Conservation (phyloP, 2,888 invertebrate species). For the Lagria hirta region DNA sequence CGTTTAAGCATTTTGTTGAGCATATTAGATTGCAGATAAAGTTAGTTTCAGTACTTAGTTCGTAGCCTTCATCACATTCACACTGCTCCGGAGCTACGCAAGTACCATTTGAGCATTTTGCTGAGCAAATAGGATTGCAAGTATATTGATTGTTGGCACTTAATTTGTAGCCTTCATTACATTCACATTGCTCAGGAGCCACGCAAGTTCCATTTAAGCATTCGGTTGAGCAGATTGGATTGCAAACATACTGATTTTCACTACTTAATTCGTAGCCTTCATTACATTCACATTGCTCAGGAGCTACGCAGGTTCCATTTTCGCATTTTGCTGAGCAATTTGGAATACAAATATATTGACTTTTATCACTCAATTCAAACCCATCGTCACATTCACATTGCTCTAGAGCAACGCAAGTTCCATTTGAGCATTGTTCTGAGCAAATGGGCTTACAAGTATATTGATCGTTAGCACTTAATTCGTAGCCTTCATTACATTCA, state of each 20-base stretch:
- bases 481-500: conserved; percentile 6
- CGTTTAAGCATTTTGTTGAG: neutral
- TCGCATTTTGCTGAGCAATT: conserved; percentile 30
- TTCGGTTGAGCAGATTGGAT: conserved; percentile 22
- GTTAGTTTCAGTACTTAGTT: neutral
- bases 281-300: conserved; percentile 36
- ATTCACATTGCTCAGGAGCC: conserved; percentile 46
- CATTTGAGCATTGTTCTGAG: conserved; percentile 14
- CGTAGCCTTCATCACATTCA: conserved; percentile 29
- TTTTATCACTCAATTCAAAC: conserved; percentile 25
- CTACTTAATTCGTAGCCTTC: conserved; percentile 29
- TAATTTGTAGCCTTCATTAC: conserved; percentile 23
- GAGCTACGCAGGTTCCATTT: conserved; percentile 35
- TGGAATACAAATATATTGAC: conserved; percentile 34
- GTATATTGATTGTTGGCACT: conserved; percentile 3
- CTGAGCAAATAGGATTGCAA: conserved; percentile 5
- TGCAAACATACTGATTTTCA: conserved; percentile 29
- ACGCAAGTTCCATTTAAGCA: conserved; percentile 54
- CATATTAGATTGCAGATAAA: neutral
- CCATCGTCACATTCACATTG: conserved; percentile 39
- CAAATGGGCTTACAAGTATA: conserved; percentile 18
- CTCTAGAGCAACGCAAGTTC: conserved; percentile 41
- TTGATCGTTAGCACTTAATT: conserved; percentile 1
- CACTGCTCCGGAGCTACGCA: conserved; percentile 29
- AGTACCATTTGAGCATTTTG: conserved; percentile 19